Evolutionary conservation across 2,797 vertebrate genomes (phyloP).

Genomic region (Sparus aurata): DNA sequence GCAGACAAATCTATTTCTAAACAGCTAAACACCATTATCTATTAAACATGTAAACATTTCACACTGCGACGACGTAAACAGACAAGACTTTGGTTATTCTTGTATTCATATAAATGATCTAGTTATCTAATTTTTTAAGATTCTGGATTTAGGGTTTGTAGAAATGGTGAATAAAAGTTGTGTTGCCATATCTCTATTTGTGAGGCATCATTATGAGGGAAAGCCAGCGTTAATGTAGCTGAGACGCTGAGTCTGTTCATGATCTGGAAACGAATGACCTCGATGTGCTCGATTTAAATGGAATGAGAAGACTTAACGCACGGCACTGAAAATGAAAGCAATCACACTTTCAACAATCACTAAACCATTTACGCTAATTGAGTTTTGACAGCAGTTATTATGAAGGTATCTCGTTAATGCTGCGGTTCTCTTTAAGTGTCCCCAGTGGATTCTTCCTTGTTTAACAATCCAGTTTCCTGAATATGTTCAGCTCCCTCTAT

Average conservation of each 20-base stretch:
- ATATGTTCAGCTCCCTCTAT: slow-evolving; percentile 48
- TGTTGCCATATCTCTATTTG: background rate
- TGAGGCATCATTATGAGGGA: background rate
- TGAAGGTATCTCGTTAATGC: slow-evolving; percentile 31
- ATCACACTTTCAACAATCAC: slow-evolving; percentile 5
- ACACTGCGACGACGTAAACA: background rate
- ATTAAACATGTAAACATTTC: background rate
- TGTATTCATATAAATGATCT: background rate
- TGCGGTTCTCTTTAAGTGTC: slow-evolving; percentile 22
- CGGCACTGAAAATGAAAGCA: slow-evolving; percentile 15
- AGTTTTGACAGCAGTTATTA: slow-evolving; percentile 32
- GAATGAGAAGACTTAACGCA: background rate
- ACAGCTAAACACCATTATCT: too few relatives aligned
- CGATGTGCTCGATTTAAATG: slow-evolving; percentile 11
- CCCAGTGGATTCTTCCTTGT: slow-evolving; percentile 47
- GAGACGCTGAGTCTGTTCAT: background rate
- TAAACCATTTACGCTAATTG: slow-evolving; percentile 18
- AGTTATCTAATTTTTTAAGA: background rate
- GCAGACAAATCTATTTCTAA: background rate
- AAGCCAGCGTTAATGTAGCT: background rate
- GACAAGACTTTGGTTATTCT: background rate
- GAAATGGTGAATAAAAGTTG: background rate
- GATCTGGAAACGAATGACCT: background rate
- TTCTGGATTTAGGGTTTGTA: background rate
- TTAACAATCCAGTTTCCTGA: slow-evolving; percentile 55